Conservation (phyloP, 2,797 vertebrate genomes). For the Lepidocolaptes lacrymiger region DNA sequence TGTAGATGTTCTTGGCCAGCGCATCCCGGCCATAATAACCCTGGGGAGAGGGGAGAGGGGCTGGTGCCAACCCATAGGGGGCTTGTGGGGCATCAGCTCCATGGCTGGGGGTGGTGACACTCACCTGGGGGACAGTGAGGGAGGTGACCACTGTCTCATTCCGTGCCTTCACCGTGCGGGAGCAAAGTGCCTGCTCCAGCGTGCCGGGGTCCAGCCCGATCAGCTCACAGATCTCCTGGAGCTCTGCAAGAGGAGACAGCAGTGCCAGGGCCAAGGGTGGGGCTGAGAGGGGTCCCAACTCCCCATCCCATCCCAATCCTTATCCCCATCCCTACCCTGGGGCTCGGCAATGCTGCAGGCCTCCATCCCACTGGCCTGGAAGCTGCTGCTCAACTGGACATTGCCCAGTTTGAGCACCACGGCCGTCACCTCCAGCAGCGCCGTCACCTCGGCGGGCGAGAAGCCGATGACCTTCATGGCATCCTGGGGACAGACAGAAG, state of each 20-base stretch:
- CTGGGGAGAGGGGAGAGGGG: slow-evolving; percentile 25
- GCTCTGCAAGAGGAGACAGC: background rate
- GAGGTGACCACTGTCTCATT: slow-evolving; percentile 74
- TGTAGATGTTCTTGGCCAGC: slow-evolving; percentile 82
- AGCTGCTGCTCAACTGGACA: slow-evolving; percentile 65
- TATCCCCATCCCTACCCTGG: slow-evolving; percentile 50
- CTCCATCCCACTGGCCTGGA: slow-evolving; percentile 73
- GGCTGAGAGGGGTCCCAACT: rapidly evolving
- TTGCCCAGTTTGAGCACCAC: slow-evolving; percentile 82
- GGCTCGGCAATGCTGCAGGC: slow-evolving; percentile 68
- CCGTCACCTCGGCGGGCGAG: slow-evolving; percentile 58
- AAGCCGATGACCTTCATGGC: slow-evolving; percentile 82
- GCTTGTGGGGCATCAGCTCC: rapidly evolving
- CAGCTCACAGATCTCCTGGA: slow-evolving; percentile 75
- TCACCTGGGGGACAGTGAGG: slow-evolving; percentile 77
- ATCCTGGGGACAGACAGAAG: slow-evolving; percentile 17
- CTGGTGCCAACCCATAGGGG: rapidly evolving
- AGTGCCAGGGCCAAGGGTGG: rapidly evolving
- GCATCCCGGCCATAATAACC: slow-evolving; percentile 78
- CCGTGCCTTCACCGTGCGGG: slow-evolving; percentile 77
- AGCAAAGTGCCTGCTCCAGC: slow-evolving; percentile 78
- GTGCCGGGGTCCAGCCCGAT: slow-evolving; percentile 56
- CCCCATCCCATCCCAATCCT: background rate
- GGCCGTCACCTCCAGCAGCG: slow-evolving; percentile 76
- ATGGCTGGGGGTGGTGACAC: rapidly evolving